Conservation (phyloP, 2,888 invertebrate genomes). For the Lithophane socia region DNA sequence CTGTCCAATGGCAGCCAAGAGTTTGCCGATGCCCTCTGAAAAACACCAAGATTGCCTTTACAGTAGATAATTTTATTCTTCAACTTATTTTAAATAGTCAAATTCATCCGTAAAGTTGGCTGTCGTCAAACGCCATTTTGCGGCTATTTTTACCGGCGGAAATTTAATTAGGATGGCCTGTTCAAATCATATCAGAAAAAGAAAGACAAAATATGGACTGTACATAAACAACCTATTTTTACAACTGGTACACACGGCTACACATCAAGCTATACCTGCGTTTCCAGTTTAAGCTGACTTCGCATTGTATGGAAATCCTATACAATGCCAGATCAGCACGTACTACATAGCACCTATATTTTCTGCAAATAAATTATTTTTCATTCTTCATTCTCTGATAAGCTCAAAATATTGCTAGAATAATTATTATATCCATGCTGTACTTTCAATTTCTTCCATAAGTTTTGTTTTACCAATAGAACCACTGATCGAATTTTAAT, state of each 20-base stretch:
- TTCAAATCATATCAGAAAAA: background rate
- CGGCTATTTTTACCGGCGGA: background rate
- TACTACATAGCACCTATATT: background rate
- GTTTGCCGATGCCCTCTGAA: conserved; percentile 94
- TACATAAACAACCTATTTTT: background rate
- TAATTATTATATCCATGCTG: background rate
- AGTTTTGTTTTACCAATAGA: background rate
- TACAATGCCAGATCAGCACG: too few relatives aligned
- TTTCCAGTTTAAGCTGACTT: too few relatives aligned
- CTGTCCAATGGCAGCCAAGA: conserved; percentile 94
- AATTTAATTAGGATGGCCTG: background rate
- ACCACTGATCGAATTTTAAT: conserved; percentile 29
- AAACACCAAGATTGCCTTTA: conserved; percentile 28
- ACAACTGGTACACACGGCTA: background rate
- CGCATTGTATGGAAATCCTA: too few relatives aligned
- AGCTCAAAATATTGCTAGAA: background rate
- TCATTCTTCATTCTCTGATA: background rate
- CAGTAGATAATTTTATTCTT: background rate
- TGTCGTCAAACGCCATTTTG: background rate
- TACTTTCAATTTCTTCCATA: background rate
- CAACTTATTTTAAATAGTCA: background rate
- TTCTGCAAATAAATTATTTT: background rate
- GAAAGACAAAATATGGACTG: background rate
- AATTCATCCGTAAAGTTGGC: background rate
- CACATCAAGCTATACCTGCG: too few relatives aligned